Evolutionary conservation across 1,140 invertebrate genomes (phyloP).

Genomic region (Heliconius himera): DNA sequence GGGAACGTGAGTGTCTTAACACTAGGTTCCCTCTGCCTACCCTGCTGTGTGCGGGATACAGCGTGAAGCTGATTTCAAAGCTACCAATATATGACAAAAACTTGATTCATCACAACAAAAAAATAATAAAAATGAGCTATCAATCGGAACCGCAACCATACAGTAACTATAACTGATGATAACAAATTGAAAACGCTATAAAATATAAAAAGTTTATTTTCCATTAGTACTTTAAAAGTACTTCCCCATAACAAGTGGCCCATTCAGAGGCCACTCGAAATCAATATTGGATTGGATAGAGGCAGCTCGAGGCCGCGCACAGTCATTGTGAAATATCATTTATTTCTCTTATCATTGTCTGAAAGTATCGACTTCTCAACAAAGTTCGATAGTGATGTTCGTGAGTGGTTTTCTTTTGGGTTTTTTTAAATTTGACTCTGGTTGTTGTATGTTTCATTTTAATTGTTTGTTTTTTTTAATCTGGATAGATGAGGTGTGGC

Average conservation of each 20-base stretch:
- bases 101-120: neutral
- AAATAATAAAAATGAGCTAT: neutral
- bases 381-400: constrained; percentile 48
- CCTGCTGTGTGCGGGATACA: no score
- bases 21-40: no score
- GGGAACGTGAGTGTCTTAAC: no score
- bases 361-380: constrained; percentile 56
- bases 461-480: no score
- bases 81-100: neutral
- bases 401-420: neutral
- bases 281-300: constrained; percentile 49
- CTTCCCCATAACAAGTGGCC: constrained; percentile 32
- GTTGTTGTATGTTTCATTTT: no score
- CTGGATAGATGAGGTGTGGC: no score
- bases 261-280: constrained; percentile 43
- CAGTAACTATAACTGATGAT: neutral
- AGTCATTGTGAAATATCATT: constrained; percentile 62
- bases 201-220: constrained; percentile 20
- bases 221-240: constrained; percentile 37
- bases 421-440: neutral
- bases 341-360: constrained; percentile 70
- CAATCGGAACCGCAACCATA: neutral
- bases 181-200: constrained; percentile 12
- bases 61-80: no score
- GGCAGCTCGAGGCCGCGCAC: constrained; percentile 40